Percentiles rank a stretch among this genome's conserved stretches.
phyloP scores from a whole-genome alignment of 2,797 vertebrate species.

The Oreochromis mossambicus region DNA sequence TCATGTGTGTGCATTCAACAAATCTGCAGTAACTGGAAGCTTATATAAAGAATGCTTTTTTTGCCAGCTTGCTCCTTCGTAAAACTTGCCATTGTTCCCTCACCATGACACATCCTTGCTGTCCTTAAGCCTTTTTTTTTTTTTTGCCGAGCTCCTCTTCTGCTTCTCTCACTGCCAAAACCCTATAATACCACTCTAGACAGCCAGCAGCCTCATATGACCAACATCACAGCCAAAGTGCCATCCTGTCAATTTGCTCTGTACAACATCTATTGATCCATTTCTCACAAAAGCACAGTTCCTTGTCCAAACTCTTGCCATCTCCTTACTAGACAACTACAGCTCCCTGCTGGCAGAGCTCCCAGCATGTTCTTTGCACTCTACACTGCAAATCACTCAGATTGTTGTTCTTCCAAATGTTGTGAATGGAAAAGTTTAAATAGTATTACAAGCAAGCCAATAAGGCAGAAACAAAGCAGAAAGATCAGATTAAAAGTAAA shows the following conservation, averaged over 20 bases:
- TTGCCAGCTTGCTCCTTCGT: not conserved
- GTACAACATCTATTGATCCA: constrained; percentile 47
- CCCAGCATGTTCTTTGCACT: constrained; percentile 37
- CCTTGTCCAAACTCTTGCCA: constrained; percentile 19
- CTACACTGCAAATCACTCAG: not conserved
- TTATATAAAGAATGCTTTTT: not conserved
- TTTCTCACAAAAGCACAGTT: constrained; percentile 42
- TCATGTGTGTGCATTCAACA: not conserved
- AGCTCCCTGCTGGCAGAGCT: constrained; percentile 38
- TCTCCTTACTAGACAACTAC: not conserved
- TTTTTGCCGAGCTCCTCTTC: not conserved
- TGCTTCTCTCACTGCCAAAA: constrained; percentile 8
- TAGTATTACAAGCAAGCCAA: not conserved
- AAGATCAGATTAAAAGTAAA: not conserved
- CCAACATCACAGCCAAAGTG: constrained; percentile 41
- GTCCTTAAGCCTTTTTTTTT: not conserved
- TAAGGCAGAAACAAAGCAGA: not conserved
- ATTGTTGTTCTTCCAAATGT: not conserved
- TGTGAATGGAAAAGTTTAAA: constrained; percentile 21
- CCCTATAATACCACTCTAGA: constrained; percentile 16
- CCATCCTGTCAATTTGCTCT: constrained; percentile 50
- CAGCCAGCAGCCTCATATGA: constrained; percentile 32
- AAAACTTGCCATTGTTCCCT: not conserved
- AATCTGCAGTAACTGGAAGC: not conserved
- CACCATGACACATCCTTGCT: not conserved